Conservation (phyloP, 2,113 vertebrate genomes). For the Cochlearius cochlearius region DNA sequence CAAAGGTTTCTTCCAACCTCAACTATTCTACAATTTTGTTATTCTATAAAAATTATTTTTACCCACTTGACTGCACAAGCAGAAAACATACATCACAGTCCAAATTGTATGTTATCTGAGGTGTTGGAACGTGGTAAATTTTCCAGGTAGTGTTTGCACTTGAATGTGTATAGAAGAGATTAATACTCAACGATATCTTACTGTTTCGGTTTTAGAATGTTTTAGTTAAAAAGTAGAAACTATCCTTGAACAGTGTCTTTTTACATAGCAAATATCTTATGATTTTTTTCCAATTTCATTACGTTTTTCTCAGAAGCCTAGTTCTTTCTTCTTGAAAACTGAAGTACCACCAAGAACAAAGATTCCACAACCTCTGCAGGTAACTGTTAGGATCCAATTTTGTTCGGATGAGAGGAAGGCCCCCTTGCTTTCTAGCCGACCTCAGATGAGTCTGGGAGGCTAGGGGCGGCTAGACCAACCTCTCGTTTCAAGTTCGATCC, state of each 20-base stretch:
- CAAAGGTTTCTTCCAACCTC: background rate
- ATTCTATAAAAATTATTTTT: background rate
- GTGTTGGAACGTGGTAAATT: background rate
- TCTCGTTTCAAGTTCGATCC: too few species aligned
- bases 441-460: too few species aligned
- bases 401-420: too few species aligned
- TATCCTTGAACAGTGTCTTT: background rate
- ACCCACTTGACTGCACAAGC: background rate
- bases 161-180: background rate
- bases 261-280: background rate
- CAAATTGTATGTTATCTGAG: background rate
- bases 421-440: too few species aligned
- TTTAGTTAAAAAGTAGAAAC: background rate
- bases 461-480: too few species aligned
- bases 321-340: background rate
- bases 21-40: background rate
- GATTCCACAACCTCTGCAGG: background rate
- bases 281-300: background rate
- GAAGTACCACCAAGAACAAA: background rate
- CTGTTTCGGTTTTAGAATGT: background rate
- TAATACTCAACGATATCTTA: background rate
- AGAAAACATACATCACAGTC: background rate
- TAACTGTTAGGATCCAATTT: too few species aligned
- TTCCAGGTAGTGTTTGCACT: background rate
- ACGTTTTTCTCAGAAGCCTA: background rate